Evolutionary conservation across 2,888 invertebrate genomes (phyloP), one percentile per base, ranked within the genome.

Genomic region (Coenonympha arcania): DNA sequence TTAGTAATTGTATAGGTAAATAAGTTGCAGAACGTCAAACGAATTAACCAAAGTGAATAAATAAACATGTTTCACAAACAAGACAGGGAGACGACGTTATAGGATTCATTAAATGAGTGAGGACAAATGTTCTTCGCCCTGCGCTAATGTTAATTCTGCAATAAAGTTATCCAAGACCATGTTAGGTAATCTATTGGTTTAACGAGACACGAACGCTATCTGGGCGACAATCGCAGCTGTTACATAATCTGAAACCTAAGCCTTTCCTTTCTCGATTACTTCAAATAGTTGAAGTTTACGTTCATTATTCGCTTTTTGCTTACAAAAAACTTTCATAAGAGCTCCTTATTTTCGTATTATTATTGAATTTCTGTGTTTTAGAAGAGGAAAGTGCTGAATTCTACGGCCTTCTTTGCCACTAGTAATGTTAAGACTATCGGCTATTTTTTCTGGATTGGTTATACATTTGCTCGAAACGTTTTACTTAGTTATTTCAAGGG

Each of bases 171-270:
- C 49, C 55, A 50, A 53, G 53, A 45, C 53, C 47, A 50, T 53
- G 55, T 55, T 55, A 50, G 55, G 55, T 55, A 55, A 55, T 50
- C 55, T 50, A 53, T 53, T 49, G 48, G 52, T 55, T 48, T 55
- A 53, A 53, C 55, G 47, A 53, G 55, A 50, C 53, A 50, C 53
- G 55, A 55, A 48, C 52, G 43, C 50, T 53, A 53, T 53, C 50
- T 53, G 50, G 55, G 55, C 48, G 55, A 55, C 55, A 55, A 53
- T 53, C 53, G 48, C 48, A 48, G 30, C 51, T 47, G 47, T 55
- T 55, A 55, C 55, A 55, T 55, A 55, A 55, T 34, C 47, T 53
- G 55, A 53, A 55, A 55, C 53, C 44, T 48, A 44, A 53, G 41
- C 48, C 42, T 44, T 46, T 45, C 43, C 49, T 41, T 44, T 52